phyloP scores from a whole-genome alignment of 53 echinoderm and acorn worm genomes.

The Paracentrotus lividus region DNA sequence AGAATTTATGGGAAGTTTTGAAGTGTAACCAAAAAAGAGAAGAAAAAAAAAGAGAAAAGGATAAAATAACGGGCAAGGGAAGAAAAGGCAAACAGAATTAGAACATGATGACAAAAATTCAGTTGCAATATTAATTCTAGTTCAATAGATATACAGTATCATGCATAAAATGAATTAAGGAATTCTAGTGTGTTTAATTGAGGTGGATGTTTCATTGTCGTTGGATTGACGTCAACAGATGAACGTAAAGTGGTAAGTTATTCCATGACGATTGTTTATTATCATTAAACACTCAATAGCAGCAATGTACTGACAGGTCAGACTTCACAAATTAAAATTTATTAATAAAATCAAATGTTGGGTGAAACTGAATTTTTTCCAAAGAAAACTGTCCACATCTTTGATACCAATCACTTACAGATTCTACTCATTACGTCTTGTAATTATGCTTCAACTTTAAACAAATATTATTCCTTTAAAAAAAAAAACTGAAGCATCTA shows the following conservation, averaged over 20 bases:
- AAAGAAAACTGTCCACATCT: not conserved
- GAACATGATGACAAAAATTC: not conserved
- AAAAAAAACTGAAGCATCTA: no score
- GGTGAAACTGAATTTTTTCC: no score
- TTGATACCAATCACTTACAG: not conserved
- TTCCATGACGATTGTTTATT: no score
- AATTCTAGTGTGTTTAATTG: no score
- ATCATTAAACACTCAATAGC: no score
- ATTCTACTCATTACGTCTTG: not conserved
- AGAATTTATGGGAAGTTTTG: not conserved
- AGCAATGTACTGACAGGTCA: no score
- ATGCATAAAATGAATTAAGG: slow-evolving; percentile 19
- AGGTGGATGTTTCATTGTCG: not conserved
- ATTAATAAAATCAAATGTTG: no score
- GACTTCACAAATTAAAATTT: no score
- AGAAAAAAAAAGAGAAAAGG: not conserved
- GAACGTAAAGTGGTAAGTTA: no score
- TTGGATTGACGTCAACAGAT: not conserved
- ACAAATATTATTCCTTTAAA: not conserved
- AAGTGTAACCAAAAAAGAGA: no score
- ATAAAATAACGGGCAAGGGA: not conserved
- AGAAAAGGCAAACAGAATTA: slow-evolving; percentile 46
- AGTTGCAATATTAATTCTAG: not conserved
- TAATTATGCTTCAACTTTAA: not conserved
- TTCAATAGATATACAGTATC: not conserved